phyloP scores from a whole-genome alignment of 1,140 invertebrate genomes.

The Drosophila simulans region DNA sequence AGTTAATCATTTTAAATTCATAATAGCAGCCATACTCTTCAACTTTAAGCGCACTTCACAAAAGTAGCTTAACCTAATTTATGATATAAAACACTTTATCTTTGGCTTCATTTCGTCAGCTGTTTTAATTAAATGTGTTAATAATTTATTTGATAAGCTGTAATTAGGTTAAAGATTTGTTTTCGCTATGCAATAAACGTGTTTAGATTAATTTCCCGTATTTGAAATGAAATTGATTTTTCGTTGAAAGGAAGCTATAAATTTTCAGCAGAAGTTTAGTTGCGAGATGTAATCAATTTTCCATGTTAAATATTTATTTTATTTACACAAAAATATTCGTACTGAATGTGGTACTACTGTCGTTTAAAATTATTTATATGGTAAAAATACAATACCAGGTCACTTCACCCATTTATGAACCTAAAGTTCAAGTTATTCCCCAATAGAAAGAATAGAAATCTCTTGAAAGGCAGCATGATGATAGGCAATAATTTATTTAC shows the following conservation, averaged over 20 bases:
- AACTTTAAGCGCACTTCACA: background rate
- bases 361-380: background rate
- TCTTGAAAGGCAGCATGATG: background rate
- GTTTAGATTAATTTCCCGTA: background rate
- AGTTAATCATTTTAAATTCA: too few relatives aligned
- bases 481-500: background rate
- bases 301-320: too few relatives aligned
- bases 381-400: background rate
- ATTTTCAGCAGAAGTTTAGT: background rate
- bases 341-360: too few relatives aligned
- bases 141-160: background rate
- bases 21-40: too few relatives aligned
- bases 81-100: too few relatives aligned
- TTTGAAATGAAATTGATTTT: too few relatives aligned
- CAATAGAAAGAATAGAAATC: background rate
- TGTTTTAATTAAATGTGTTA: background rate
- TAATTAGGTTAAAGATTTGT: background rate
- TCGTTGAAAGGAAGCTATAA: too few relatives aligned
- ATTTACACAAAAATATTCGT: too few relatives aligned
- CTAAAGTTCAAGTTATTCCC: background rate
- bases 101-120: too few relatives aligned
- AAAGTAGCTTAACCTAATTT: background rate
- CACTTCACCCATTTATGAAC: background rate
- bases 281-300: background rate
- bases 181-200: background rate